phyloP scores from a whole-genome alignment of 2,888 invertebrate genomes.

The Dendrolimus houi region DNA sequence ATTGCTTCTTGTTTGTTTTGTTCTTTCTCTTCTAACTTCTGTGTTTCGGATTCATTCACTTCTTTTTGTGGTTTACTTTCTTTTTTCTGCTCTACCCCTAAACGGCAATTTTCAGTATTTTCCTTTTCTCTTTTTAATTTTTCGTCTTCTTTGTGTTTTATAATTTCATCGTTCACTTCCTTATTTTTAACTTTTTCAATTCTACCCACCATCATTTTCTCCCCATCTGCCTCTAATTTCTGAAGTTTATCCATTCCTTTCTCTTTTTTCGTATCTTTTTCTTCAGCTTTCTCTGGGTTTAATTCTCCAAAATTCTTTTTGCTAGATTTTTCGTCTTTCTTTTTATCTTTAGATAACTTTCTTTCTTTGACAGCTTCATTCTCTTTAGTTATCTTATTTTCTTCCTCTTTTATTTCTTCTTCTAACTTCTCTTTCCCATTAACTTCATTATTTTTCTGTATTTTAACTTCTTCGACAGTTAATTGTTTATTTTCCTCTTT shows the following conservation, averaged over 20 bases:
- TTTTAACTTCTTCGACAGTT: no score
- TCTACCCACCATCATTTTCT: slow-evolving; percentile 11
- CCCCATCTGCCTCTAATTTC: slow-evolving; percentile 9
- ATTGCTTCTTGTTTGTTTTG: not conserved
- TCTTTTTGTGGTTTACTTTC: slow-evolving; percentile 6
- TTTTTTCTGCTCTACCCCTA: slow-evolving; percentile 5
- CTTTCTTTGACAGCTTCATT: not conserved
- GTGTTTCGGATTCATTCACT: not conserved
- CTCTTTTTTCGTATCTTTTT: slow-evolving; percentile 4
- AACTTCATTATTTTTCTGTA: slow-evolving; percentile 1
- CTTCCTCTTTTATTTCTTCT: slow-evolving; percentile 1
- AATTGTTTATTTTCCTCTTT: no score
- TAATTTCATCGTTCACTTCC: slow-evolving; percentile 8
- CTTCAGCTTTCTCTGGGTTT: slow-evolving; percentile 9
- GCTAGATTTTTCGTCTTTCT: slow-evolving; percentile 1
- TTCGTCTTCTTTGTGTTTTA: slow-evolving; percentile 5
- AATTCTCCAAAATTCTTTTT: slow-evolving; percentile 8
- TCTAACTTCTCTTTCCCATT: not conserved
- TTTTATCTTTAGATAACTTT: not conserved
- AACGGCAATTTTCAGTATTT: slow-evolving; percentile 2
- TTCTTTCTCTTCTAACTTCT: slow-evolving; percentile 1
- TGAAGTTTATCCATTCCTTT: slow-evolving; percentile 5
- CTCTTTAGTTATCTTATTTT: not conserved
- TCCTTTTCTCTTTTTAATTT: slow-evolving; percentile 8
- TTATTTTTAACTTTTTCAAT: slow-evolving; percentile 10